Base-by-base conservation (phyloP, 2,113 vertebrate genomes). In the Pionites leucogaster region DNA sequence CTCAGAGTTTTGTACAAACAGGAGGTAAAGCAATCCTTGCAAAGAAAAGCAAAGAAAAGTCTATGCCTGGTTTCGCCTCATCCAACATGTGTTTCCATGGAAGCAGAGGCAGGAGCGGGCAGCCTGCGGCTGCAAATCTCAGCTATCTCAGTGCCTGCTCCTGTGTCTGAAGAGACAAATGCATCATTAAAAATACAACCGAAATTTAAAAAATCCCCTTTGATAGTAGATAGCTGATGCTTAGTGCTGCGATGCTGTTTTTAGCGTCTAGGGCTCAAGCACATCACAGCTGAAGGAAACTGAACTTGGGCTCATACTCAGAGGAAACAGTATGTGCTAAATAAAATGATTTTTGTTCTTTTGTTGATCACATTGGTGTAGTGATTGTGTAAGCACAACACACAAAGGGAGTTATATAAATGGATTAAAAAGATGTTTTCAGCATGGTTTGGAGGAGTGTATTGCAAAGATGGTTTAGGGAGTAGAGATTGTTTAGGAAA, bases 81-180 rank as follows among this genome's bases (percentile, higher is more conserved):
- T 85, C 92, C 91, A 90, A 78, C 52, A 47, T 13, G 29, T 92
- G 95, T 96, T 97, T 96, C 96, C 96, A 97, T 96, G 95, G 96
- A 96, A 96, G 95, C 96, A 95, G 82, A 93, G 81, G 87, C 77
- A 52, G 87, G 50, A 91, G 77, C 3, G 1, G 95, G 94, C 89
- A 96, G 93, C 87, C 87, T 62, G 91, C 7, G 77, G 94, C 91
- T 90, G 90, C 90, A 86, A 95, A 95, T 96, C 96, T 88, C 82
- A 94, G 82, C 76, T 90, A 67, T 57, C 70, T 81, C 79, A 11
- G 59, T 75, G 83, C 77, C 49, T 86, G 95, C 75, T 95, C 64
- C 88, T 0, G 3, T 83, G 68, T 50, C 79, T 88, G 72, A 60
- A 81, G 50, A 95, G 50, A 93, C 35, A 92, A 95, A 92, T 67